Evolutionary conservation across 2,797 vertebrate species (phyloP).

Genomic region (Spheniscus humboldti): DNA sequence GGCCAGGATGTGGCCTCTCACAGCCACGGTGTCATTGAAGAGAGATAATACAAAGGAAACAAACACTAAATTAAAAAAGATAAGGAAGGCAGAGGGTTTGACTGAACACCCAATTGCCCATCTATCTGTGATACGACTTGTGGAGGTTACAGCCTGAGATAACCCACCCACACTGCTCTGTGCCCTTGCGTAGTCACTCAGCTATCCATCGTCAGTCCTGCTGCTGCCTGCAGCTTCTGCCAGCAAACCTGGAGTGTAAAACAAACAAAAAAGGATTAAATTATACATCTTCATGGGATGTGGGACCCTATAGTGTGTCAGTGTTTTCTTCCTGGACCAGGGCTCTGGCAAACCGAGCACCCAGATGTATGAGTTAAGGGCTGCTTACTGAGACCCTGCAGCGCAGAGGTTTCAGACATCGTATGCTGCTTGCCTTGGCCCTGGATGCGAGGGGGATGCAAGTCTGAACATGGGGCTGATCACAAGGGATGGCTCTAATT

Average conservation of each 20-base stretch:
- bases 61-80: background rate
- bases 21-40: background rate
- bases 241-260: background rate
- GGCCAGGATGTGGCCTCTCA: background rate
- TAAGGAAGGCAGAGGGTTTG: background rate
- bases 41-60: background rate
- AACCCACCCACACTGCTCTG: background rate
- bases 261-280: background rate
- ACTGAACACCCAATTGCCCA: background rate
- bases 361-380: background rate
- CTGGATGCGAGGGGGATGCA: fast-evolving
- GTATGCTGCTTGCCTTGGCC: background rate
- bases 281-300: background rate
- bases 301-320: background rate
- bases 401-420: background rate
- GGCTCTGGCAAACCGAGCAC: background rate
- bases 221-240: background rate
- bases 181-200: background rate
- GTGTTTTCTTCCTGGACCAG: background rate
- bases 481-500: background rate
- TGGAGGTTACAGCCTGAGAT: background rate
- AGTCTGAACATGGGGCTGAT: background rate
- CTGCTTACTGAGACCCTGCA: background rate
- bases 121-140: background rate
- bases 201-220: background rate